phyloP scores from a whole-genome alignment of 2,113 vertebrate genomes.

The Podilymbus podiceps region DNA sequence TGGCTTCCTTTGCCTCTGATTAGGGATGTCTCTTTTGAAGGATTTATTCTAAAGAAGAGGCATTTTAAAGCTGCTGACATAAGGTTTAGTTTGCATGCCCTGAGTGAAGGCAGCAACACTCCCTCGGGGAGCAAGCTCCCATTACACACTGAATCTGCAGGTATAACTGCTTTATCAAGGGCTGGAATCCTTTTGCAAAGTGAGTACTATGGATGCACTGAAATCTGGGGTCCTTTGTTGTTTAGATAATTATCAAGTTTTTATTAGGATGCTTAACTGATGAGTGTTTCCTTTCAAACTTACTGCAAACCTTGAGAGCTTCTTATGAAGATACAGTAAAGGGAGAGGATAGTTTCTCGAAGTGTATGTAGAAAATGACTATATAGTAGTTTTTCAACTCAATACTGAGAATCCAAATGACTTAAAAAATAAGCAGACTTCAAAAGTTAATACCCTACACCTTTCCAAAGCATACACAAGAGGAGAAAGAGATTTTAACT shows the following conservation, averaged over 20 bases:
- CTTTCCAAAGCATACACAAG: background rate
- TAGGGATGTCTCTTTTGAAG: background rate
- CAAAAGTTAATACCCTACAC: background rate
- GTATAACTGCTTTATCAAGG: background rate
- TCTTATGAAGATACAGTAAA: background rate
- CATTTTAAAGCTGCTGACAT: background rate
- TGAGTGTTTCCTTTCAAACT: background rate
- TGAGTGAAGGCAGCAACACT: background rate
- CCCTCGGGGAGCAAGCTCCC: background rate
- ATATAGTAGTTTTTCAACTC: background rate
- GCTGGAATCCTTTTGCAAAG: background rate
- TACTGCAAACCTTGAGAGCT: background rate
- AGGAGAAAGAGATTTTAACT: background rate
- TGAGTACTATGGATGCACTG: background rate
- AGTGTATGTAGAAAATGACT: background rate
- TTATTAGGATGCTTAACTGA: background rate
- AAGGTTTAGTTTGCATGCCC: background rate
- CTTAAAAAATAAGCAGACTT: background rate
- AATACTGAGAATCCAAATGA: background rate
- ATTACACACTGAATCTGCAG: background rate
- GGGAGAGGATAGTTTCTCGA: background rate
- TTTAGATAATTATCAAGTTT: background rate
- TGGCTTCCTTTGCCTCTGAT: background rate
- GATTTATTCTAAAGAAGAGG: background rate
- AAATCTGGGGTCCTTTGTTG: background rate